Conservation (phyloP, 1,140 invertebrate genomes). For the Ephestia elutella region DNA sequence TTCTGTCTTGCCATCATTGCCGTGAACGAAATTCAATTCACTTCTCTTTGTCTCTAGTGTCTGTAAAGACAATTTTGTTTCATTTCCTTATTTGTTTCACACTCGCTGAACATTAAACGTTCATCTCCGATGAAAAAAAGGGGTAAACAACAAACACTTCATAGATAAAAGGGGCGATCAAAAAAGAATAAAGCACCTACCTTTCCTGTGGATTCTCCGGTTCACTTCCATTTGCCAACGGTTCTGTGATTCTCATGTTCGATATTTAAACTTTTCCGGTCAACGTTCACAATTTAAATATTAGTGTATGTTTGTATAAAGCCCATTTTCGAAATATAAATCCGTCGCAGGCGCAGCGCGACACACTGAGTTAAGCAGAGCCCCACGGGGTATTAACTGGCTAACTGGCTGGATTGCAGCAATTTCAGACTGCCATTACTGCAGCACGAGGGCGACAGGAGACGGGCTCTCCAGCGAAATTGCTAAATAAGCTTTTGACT, state of each 20-base stretch:
- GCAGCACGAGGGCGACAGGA: conserved; percentile 59
- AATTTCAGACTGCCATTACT: conserved; percentile 61
- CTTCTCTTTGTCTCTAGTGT: neutral
- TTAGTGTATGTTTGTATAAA: neutral
- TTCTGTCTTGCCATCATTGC: conserved; percentile 2
- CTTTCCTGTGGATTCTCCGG: conserved; percentile 23
- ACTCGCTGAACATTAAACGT: neutral
- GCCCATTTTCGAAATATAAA: neutral
- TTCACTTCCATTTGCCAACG: conserved; percentile 28
- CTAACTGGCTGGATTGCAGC: conserved; percentile 62
- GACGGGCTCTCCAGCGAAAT: conserved; percentile 57
- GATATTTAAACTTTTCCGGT: neutral
- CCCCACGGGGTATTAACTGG: conserved; percentile 37
- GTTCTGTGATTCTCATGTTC: conserved; percentile 56
- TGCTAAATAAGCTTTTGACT: conserved; percentile 40
- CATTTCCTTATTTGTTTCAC: conserved; percentile 10
- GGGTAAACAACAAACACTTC: neutral
- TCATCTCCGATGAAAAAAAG: neutral
- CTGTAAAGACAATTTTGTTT: conserved; percentile 1
- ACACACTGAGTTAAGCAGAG: conserved; percentile 43
- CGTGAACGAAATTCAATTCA: neutral
- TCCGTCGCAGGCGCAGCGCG: conserved; percentile 35
- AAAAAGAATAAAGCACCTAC: conserved; percentile 16
- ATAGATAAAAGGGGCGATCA: neutral
- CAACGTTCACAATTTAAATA: neutral